phyloP scores from a whole-genome alignment of 2,113 vertebrate genomes.

The Sander lucioperca region DNA sequence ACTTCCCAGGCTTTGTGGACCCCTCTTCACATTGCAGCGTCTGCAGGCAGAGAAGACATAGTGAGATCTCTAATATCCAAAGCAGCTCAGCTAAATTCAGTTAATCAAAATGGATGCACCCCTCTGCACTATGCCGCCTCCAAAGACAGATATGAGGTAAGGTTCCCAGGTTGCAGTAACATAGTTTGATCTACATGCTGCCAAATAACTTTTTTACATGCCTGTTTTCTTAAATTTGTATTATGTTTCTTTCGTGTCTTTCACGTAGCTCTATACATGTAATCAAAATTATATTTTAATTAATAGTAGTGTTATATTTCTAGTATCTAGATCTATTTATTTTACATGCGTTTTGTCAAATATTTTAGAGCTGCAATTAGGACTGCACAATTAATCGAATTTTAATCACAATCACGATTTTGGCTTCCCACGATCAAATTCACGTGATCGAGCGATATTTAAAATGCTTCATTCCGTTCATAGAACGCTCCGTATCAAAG shows the following conservation, averaged over 20 bases:
- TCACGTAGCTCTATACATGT: not conserved
- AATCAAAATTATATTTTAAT: no score
- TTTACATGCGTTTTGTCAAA: no score
- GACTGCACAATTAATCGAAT: no score
- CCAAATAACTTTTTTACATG: not conserved
- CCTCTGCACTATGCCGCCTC: constrained; percentile 97
- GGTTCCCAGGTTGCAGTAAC: not conserved
- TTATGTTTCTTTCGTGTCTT: not conserved
- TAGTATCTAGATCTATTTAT: not conserved
- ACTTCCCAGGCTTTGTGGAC: constrained; percentile 90
- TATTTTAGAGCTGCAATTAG: not conserved
- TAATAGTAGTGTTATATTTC: no score
- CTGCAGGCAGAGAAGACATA: constrained; percentile 94
- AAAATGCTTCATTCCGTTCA: no score
- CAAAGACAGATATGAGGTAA: constrained; percentile 94
- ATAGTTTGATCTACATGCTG: not conserved
- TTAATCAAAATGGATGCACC: constrained; percentile 95
- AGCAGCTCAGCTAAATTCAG: constrained; percentile 92
- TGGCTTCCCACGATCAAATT: no score
- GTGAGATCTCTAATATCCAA: constrained; percentile 90
- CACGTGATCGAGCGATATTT: no score
- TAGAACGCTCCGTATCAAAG: no score
- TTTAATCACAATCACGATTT: no score
- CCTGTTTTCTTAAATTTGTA: not conserved
- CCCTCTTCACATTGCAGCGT: constrained; percentile 95